These are phyloP conservation scores for Pollenia amentaria DNA, from an alignment of 2,888 invertebrate genomes.

Conservation along the genomic window DNA sequence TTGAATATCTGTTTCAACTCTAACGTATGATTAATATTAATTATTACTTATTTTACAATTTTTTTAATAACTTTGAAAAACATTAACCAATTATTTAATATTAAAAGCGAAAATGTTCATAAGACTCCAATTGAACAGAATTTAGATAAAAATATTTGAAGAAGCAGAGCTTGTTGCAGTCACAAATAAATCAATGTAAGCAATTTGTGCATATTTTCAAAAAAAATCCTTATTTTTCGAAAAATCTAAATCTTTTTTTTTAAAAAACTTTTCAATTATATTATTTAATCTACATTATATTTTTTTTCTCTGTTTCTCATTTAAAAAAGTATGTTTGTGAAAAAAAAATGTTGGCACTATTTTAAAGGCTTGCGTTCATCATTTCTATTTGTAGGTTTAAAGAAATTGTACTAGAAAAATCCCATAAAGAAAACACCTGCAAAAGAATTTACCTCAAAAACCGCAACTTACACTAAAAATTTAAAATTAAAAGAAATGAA, in stretches of 20 bases:
- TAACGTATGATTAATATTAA: slow-evolving; percentile 18
- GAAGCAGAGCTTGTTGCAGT: too few relatives aligned
- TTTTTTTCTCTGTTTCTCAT: not conserved
- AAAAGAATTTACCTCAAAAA: slow-evolving; percentile 48
- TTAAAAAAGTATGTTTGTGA: not conserved
- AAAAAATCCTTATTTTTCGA: too few relatives aligned
- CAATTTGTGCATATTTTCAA: too few relatives aligned
- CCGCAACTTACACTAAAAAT: not conserved
- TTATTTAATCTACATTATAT: too few relatives aligned
- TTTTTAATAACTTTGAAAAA: not conserved
- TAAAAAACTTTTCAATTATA: too few relatives aligned
- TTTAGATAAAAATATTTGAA: too few relatives aligned
- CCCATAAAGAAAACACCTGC: slow-evolving; percentile 53
- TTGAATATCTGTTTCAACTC: not conserved
- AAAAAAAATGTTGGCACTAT: slow-evolving; percentile 33
- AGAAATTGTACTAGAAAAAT: slow-evolving; percentile 38
- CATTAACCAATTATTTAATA: not conserved
- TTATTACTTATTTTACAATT: slow-evolving; percentile 2
- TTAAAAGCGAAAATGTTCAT: not conserved
- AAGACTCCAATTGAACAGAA: not conserved
- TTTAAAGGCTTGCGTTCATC: slow-evolving; percentile 28
- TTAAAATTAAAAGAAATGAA: not conserved
- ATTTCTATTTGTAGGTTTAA: slow-evolving; percentile 51
- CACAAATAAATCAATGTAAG: too few relatives aligned
- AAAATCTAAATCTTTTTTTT: too few relatives aligned